Evolutionary conservation across 1,140 invertebrate species (phyloP).

Genomic region (Neomicropteryx cornuta): DNA sequence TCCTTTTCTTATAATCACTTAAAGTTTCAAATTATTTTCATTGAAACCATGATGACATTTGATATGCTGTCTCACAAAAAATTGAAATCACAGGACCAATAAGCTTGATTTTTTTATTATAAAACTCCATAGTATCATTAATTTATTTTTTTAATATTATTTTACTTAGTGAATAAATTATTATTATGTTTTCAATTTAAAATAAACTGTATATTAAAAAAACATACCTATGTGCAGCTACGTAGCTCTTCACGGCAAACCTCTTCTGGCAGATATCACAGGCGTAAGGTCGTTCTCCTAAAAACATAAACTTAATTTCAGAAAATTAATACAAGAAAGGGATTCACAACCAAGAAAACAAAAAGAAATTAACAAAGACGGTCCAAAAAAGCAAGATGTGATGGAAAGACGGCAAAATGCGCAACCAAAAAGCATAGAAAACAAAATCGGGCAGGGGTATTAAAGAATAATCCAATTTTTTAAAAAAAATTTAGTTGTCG

Average conservation of each 20-base stretch:
- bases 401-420: not conserved
- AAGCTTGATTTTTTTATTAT: too few species aligned
- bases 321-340: conserved; percentile 2
- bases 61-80: too few species aligned
- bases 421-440: not conserved
- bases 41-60: too few species aligned
- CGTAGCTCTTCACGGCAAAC: conserved; percentile 67
- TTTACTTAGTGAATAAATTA: too few species aligned
- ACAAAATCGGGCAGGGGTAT: too few species aligned
- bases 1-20: too few species aligned
- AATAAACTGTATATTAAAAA: conserved; percentile 3
- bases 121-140: too few species aligned
- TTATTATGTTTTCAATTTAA: too few species aligned
- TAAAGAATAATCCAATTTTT: conserved; percentile 14
- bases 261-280: conserved; percentile 66
- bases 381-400: not conserved
- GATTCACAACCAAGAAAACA: not conserved
- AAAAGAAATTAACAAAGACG: too few species aligned
- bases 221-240: conserved; percentile 52
- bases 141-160: too few species aligned
- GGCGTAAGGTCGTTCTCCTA: conserved; percentile 54
- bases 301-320: conserved; percentile 13
- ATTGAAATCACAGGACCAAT: too few species aligned
- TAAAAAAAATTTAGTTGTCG: not conserved
- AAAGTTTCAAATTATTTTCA: too few species aligned